Evolutionary conservation across 2,797 vertebrate species (phyloP), one percentile per base, ranked within the genome.

Genomic region (Oreochromis mossambicus): DNA sequence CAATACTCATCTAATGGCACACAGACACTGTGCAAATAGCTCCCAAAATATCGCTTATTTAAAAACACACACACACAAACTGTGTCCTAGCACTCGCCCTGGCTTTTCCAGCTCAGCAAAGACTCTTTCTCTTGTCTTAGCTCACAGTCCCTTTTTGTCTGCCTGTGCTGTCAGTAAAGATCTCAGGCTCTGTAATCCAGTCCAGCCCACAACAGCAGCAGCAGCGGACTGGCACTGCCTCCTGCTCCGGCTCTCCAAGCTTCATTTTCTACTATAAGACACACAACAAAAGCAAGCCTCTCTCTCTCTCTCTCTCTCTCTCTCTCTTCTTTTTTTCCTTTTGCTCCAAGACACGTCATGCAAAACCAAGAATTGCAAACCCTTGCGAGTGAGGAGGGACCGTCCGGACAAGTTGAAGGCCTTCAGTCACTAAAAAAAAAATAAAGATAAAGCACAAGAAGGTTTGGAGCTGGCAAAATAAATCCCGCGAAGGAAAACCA

Each of bases 311-410:
- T 76, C 17, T 63, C 11, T 55, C 12, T 41, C 36, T 66, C 15
- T 32, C 11, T 54, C 19, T 63, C 17, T 38, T 13, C 14, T 1
- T 68, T 70, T 70, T 7, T 0, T 52, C 55, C 81, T 93, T 83
- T 88, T 87, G 91, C 95, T 95, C 95, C 96, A 95, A 96, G 90
- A 96, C 96, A 95, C 96, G 95, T 95, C 96, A 96, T 96, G 95
- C 96, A 96, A 96, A 96, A 96, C 91, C 95, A 96, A 96, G 94
- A 96, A 95, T 96, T 96, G 96, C 96, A 96, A 96, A 96, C 95
- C 95, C 96, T 95, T 94, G 94, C 93, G 93, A 95, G 95, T 95
- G 93, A 58, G 90, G 87, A 93, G 87, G 92, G 92, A 94, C 83
- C 94, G 92, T 96, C 95, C 96, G 92, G 95, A 91, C 88, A 95